A percentile compares a stretch with the other conserved stretches of the same genome.
These are phyloP conservation scores for Halictus quadricinctus DNA, from an alignment of 2,888 invertebrate species.

Conservation along the genomic window DNA sequence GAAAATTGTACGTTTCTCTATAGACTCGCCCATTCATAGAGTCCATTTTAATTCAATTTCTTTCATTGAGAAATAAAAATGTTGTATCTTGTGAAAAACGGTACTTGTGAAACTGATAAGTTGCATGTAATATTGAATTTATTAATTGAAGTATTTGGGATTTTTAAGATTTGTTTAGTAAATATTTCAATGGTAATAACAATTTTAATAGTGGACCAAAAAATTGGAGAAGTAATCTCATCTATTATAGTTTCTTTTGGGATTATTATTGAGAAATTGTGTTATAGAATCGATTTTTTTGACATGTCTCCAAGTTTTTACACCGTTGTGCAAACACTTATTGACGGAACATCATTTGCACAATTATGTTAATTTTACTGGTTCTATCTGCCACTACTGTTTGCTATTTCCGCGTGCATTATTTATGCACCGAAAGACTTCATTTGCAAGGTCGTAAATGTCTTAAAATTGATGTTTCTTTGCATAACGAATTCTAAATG, in stretches of 20 bases:
- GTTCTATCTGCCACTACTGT: neutral
- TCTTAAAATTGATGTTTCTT: conserved; percentile 28
- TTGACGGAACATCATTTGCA: neutral
- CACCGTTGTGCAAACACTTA: neutral
- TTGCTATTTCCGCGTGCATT: conserved; percentile 24
- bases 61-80: too few relatives aligned
- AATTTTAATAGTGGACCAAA: too few relatives aligned
- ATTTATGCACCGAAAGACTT: neutral
- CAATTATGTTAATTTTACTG: conserved; percentile 27
- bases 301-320: neutral
- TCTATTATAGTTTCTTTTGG: too few relatives aligned
- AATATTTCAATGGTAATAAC: too few relatives aligned
- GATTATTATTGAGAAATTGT: neutral
- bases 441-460: conserved; percentile 20
- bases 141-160: too few relatives aligned
- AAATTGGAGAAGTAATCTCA: too few relatives aligned
- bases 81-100: neutral
- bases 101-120: neutral
- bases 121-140: too few relatives aligned
- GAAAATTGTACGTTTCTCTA: too few relatives aligned
- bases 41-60: neutral
- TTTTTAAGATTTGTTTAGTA: too few relatives aligned
- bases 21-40: neutral
- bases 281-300: neutral
- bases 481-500: conserved; percentile 39